Evolutionary conservation across 1,140 invertebrate species (phyloP), one percentile per base, ranked within the genome.

Genomic region (Anadara kagoshimensis): DNA sequence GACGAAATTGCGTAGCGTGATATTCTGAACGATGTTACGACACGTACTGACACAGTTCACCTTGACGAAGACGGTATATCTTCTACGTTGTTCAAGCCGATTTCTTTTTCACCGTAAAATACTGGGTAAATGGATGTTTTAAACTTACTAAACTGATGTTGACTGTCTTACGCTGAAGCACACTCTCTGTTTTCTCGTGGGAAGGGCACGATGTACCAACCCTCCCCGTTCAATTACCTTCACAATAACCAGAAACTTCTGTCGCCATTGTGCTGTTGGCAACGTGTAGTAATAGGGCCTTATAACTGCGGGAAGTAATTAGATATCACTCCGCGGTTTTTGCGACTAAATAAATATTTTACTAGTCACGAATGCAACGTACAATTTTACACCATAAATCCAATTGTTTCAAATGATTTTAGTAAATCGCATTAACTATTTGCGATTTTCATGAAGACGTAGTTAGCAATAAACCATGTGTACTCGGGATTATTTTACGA

Each of bases 181-280:
- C 61, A 63, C 66, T 64, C 61, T 74, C 66, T 69, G 66, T 44
- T 69, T 63, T 63, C 69, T 41, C 73, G 69, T 69, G 73, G 73
- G 73, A 74, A 65, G 73, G 73, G 73, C 73, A 74, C 73, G 58
- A 71, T 71, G 47, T 57, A 61, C 61, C 65, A 66, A 68, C 65
- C 73, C 73, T 63, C 56, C 73, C 73, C 66, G 43, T 64, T 74
- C 61, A 74, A 67, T 56, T 45, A 57, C 66, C 61, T 41, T 58
- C 36, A 24, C 43, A 54, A 29, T 64, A 56, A 56, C 18, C 51
- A n/a, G 44, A 45, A 22, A 57, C 29, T 68, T 26, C 53, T 16
- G 49, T 74, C 66, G 66, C 73, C 73, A 74, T 74, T 74, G 66
- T 74, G 66, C 66, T 69, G 41, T 66, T 74, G 66, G 73, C 73